Evolutionary conservation across 2,888 invertebrate genomes (phyloP), one percentile per base, ranked within the genome.

Genomic region (Callosobruchus maculatus): DNA sequence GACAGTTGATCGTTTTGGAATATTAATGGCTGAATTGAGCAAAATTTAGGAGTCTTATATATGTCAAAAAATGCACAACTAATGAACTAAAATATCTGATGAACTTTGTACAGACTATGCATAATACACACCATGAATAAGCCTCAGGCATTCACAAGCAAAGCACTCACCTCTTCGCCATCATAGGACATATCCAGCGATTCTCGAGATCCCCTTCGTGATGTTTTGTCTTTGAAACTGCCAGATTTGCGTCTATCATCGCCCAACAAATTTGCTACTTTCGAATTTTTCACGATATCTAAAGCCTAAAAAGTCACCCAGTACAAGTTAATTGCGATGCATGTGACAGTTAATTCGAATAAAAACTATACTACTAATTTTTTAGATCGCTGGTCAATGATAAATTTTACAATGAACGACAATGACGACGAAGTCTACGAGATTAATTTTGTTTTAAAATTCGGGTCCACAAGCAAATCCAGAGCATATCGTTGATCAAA

Each of bases 241-340:
- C 82, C 82, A 70, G 82, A 80, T 73, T 89, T 88, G 77, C 90
- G 88, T 75, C 89, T 83, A 74, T 89, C 89, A 81, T 90, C 91
- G 74, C 91, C 91, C 81, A 94, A 88, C 80, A 94, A 89, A 86
- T 93, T 93, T 79, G 91, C 92, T 82, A 94, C 93, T 85, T 97
- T 95, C 74, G 96, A 93, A 90, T 96, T 96, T 89, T 96, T 96
- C 85, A 96, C 96, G 85, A 96, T 93, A 90, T 97, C 97, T 89
- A 97, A 90, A 79, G 96, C 96, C 95, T 95, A 88, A 75, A 78
- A 80, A 75, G 74, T 77, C 22, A 69, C 76, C 20, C 68, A 71
- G 18, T 70, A 73, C 30, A 72, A 22, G 26, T 30, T 71, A 31
- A 30, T 18, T 7, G 71, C 68, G 70, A 49, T 71, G 22, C 70